A percentile compares a stretch with the other conserved stretches of the same genome.
These are phyloP conservation scores for Ammospiza maritima DNA, from an alignment of 2,797 vertebrate species.

Conservation along the genomic window DNA sequence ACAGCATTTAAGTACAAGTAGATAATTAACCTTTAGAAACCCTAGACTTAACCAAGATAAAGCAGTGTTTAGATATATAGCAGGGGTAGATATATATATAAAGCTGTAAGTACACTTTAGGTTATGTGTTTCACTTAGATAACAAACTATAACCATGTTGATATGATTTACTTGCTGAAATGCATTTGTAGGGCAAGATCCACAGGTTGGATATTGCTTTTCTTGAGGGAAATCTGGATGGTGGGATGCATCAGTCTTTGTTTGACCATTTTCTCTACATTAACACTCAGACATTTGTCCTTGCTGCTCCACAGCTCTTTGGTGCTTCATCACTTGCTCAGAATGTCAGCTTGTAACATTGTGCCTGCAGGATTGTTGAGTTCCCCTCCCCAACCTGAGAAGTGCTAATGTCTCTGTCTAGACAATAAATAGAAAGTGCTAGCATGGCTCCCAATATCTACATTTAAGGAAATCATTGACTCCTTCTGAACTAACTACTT, in stretches of 20 bases:
- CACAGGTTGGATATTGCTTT: not conserved
- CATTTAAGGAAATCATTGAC: not conserved
- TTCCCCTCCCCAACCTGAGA: not conserved
- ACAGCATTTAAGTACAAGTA: not conserved
- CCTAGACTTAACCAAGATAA: not conserved
- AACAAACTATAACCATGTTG: not conserved
- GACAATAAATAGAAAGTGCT: not conserved
- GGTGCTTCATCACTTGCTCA: not conserved
- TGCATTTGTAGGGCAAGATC: not conserved
- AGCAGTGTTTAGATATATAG: not conserved
- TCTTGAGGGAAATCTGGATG: not conserved
- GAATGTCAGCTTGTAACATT: not conserved
- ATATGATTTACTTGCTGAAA: not conserved
- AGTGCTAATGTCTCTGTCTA: not conserved
- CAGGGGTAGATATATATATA: too few relatives aligned
- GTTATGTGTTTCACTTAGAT: not conserved
- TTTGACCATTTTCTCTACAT: not conserved
- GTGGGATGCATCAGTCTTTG: not conserved
- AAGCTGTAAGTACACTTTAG: not conserved
- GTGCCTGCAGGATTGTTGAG: not conserved
- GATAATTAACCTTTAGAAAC: not conserved
- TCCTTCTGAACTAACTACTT: not conserved
- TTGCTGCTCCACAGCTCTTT: not conserved
- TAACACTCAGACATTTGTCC: not conserved
- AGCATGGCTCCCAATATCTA: fast-evolving